phyloP scores from a whole-genome alignment of 1,140 invertebrate genomes.

The Musca vetustissima region DNA sequence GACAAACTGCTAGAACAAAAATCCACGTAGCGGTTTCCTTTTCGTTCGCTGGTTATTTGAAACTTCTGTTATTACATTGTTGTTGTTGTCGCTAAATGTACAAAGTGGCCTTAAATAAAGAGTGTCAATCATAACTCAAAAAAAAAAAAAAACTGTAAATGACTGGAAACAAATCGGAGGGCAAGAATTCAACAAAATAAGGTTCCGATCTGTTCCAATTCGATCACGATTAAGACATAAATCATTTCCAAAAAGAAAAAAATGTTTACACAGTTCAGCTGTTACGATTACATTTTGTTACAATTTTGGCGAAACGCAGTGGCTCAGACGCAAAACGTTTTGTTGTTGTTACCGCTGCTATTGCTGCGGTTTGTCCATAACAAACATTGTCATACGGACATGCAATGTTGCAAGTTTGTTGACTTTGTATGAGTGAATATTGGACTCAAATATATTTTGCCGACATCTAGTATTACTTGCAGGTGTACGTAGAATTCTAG shows the following conservation, averaged over 20 bases:
- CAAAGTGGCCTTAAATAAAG: not conserved
- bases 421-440: too few species aligned
- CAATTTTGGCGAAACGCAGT: not conserved
- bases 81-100: too few species aligned
- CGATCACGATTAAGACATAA: conserved; percentile 16
- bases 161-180: not conserved
- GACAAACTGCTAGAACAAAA: too few species aligned
- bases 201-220: not conserved
- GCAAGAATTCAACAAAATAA: not conserved
- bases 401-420: not conserved
- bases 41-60: too few species aligned
- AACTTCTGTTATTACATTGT: too few species aligned
- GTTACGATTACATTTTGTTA: not conserved
- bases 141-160: not conserved
- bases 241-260: not conserved
- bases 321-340: not conserved
- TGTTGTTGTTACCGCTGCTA: not conserved
- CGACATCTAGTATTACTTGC: too few species aligned
- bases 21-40: too few species aligned
- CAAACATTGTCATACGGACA: conserved; percentile 1
- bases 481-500: too few species aligned
- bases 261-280: not conserved
- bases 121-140: not conserved
- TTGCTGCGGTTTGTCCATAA: not conserved
- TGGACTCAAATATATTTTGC: too few species aligned